Percentiles rank a stretch among this genome's conserved stretches.
These are phyloP conservation scores for Oenanthe oenanthe DNA, from an alignment of 2,113 vertebrate genomes.

Conservation along the genomic window DNA sequence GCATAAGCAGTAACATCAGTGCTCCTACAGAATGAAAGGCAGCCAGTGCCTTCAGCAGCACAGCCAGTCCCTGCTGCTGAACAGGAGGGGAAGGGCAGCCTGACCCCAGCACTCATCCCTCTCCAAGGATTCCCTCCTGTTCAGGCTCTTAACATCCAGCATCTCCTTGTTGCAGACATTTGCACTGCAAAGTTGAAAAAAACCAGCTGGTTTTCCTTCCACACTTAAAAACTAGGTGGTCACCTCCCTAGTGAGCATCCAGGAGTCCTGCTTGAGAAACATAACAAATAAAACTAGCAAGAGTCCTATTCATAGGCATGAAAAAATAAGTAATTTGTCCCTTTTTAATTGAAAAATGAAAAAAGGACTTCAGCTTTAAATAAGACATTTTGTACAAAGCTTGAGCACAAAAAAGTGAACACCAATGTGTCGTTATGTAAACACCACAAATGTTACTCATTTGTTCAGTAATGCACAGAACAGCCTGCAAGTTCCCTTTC, in stretches of 20 bases:
- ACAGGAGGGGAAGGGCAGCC: background rate
- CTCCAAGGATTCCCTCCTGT: accelerated
- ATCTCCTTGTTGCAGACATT: background rate
- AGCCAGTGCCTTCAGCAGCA: background rate
- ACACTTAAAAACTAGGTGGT: background rate
- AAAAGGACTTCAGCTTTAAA: slow-evolving; percentile 70
- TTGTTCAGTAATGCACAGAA: slow-evolving; percentile 26
- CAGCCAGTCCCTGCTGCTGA: background rate
- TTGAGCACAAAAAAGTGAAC: slow-evolving; percentile 65
- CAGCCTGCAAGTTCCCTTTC: background rate
- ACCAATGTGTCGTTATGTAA: slow-evolving; percentile 50
- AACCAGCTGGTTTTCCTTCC: background rate
- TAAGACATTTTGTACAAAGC: slow-evolving; percentile 70
- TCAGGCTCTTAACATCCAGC: background rate
- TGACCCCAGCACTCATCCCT: background rate
- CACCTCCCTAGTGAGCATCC: background rate
- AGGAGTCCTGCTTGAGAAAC: slow-evolving; percentile 1
- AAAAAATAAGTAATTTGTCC: slow-evolving; percentile 64
- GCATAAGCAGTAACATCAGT: background rate
- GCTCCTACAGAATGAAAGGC: background rate
- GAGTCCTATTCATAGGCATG: slow-evolving; percentile 51
- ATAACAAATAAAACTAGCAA: slow-evolving; percentile 33
- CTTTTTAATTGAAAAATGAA: slow-evolving; percentile 71
- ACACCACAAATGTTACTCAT: slow-evolving; percentile 48
- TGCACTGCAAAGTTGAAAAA: background rate